Base-by-base conservation (phyloP, 2,888 invertebrate genomes). In the Philopedon plagiatum region DNA sequence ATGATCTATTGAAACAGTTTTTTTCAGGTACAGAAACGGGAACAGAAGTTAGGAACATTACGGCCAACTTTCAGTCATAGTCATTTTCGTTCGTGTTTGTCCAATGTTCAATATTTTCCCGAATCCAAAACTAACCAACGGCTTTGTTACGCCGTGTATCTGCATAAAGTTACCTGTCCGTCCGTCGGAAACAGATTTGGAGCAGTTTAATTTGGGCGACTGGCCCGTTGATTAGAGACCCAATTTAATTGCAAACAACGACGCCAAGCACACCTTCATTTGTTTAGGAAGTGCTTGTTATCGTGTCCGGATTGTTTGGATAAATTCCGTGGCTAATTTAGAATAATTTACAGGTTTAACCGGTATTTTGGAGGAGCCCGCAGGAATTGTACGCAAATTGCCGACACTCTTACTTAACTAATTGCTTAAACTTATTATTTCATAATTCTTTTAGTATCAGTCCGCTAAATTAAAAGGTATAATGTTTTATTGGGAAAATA, bases 171-270 rank as follows among this genome's bases (percentile, higher is more conserved):
- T 57, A 26, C 57, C 57, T 57, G 39, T 58, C 13, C 26, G 58
- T 54, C 29, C 32, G 51, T 58, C 41, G 41, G 23, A 58, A 58
- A 58, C 58, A 58, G 58, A 58, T 58, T 58, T 58, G 39, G 39
- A 58, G 39, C 44, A 41, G 60, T 44, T 61, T 61, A 44, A 61
- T 44, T 61, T 61, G 44, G 61, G 61, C 29, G 29, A n/a, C 61
- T 18, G 19, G 32, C 46, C 44, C 61, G 61, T 61, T 61, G 44
- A 61, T 61, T 61, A 61, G 61, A 61, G 61, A 44, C 61, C 61
- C 44, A 61, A 61, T 61, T 61, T 61, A 61, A 61, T 46, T 46
- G 61, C 61, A 44, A 61, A 61, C 61, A 61, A 46, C 46, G 61
- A 46, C 61, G 61, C 61, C 18, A 32, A 41, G 46, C 61, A 29